Evolutionary conservation across 1,140 invertebrate genomes (phyloP), one percentile per base, ranked within the genome.

Genomic region (Brachionus rubens): DNA sequence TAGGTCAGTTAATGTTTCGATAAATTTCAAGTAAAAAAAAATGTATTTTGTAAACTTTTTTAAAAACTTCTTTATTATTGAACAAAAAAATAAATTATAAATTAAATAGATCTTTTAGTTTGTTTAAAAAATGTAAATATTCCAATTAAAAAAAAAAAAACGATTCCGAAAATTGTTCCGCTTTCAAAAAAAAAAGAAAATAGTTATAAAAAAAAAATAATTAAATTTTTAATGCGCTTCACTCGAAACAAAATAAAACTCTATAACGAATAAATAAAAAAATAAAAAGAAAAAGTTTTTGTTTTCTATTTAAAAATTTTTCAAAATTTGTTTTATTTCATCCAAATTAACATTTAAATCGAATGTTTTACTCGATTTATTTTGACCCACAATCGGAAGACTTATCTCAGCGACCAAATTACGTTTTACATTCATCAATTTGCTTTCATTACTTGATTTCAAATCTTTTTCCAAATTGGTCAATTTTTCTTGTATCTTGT

Each of bases 331-430:
- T 43, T 41, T 65, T 41, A 65, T 43, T 65, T 65, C 59, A 26
- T 65, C 40, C 12, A 65, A 65, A 41, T 65, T 65, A 16, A 65
- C 40, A 65, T 65, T 46, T 21, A 65, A 43, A 43, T 65, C 59
- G 43, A 65, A 24, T 43, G 24, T 28, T 12, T 28, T 43, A 36
- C 36, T 59, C 4, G 54, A 10, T 21, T 21, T 43, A 43, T 65
- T 41, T 10, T 9, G 7, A 65, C 26, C 9, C 10, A 3, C 43
- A 12, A 26, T 10, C 12, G 59, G 59, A 36, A 65, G 3, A 41
- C 36, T 43, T 65, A 65, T 65, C 10, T 65, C 59, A 12, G 59
- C 59, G 9, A 65, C 36, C 14, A 65, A 24, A n/a, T 65, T 65
- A 12, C 59, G 36, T 36, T 65, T 65, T 14, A 24, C 16, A 43